A percentile compares a stretch with the other conserved stretches of the same genome.
Evolutionary conservation across 2,113 vertebrate species (phyloP).

Genomic region (Solea senegalensis): DNA sequence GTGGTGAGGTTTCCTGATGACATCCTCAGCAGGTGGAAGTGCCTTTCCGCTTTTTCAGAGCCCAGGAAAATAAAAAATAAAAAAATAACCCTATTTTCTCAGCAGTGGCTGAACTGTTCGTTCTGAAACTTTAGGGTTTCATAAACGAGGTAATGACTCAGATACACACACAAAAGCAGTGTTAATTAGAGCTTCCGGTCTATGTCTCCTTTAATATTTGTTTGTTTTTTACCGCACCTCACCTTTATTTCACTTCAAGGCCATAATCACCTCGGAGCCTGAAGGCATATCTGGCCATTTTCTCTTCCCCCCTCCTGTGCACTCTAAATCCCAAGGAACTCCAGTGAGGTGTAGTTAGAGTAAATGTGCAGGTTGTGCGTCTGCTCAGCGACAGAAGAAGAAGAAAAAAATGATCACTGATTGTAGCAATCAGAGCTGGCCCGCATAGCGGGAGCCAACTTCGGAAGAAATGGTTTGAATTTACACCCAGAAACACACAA

Average conservation of each 20-base stretch:
- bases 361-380: slow-evolving; percentile 44
- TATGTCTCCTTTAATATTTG: neutral
- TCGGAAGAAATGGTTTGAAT: slow-evolving; percentile 49
- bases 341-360: slow-evolving; percentile 13
- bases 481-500: slow-evolving; percentile 14
- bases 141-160: no score
- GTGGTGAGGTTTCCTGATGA: no score
- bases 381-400: slow-evolving; percentile 12
- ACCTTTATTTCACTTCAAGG: slow-evolving; percentile 2
- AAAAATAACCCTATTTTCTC: no score
- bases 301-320: neutral
- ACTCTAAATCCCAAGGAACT: neutral
- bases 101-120: no score
- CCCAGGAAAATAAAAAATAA: no score
- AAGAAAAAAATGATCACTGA: slow-evolving; percentile 23
- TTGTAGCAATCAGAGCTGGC: slow-evolving; percentile 58
- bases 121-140: no score
- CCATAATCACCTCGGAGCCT: slow-evolving; percentile 4
- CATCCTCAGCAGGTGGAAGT: no score
- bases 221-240: neutral
- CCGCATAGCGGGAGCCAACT: slow-evolving; percentile 31
- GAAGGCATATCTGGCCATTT: neutral
- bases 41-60: no score
- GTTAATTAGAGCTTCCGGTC: no score
- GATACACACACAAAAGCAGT: no score